A percentile compares a stretch with the other conserved stretches of the same genome.
Evolutionary conservation across 2,888 invertebrate genomes (phyloP).

Genomic region (Brenthis hecate): DNA sequence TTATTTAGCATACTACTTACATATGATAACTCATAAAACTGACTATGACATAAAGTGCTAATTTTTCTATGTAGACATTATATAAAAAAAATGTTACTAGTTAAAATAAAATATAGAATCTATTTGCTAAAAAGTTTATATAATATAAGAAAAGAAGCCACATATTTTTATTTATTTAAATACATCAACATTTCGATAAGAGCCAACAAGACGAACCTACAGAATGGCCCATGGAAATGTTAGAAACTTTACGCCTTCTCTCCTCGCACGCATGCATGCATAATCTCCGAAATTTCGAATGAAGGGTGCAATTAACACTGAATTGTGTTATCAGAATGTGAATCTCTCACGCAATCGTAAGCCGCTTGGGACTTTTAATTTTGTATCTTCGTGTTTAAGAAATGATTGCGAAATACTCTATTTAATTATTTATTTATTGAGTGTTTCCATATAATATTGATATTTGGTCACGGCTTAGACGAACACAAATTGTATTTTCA

Average conservation of each 20-base stretch:
- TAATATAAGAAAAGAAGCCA: not conserved
- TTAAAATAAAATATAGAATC: not conserved
- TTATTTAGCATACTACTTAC: too few species aligned
- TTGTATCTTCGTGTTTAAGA: not conserved
- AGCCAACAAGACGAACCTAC: not conserved
- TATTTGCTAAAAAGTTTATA: not conserved
- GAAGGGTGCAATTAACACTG: slow-evolving; percentile 36
- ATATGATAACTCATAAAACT: too few species aligned
- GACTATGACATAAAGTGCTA: too few species aligned
- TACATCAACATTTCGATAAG: not conserved
- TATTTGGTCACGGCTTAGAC: too few species aligned
- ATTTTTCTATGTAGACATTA: too few species aligned
- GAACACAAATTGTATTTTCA: too few species aligned
- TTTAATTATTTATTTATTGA: slow-evolving; percentile 2
- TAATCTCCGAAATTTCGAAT: slow-evolving; percentile 33
- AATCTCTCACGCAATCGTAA: slow-evolving; percentile 34
- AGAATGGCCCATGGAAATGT: not conserved
- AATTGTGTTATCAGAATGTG: slow-evolving; percentile 35
- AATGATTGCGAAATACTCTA: slow-evolving; percentile 3
- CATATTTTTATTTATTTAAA: not conserved
- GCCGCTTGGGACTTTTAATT: slow-evolving; percentile 9
- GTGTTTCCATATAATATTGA: not conserved
- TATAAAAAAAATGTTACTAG: too few species aligned
- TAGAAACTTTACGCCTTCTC: slow-evolving; percentile 4
- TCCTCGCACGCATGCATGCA: slow-evolving; percentile 24